Conservation (phyloP, 2,888 invertebrate genomes). For the Agrochola litura region DNA sequence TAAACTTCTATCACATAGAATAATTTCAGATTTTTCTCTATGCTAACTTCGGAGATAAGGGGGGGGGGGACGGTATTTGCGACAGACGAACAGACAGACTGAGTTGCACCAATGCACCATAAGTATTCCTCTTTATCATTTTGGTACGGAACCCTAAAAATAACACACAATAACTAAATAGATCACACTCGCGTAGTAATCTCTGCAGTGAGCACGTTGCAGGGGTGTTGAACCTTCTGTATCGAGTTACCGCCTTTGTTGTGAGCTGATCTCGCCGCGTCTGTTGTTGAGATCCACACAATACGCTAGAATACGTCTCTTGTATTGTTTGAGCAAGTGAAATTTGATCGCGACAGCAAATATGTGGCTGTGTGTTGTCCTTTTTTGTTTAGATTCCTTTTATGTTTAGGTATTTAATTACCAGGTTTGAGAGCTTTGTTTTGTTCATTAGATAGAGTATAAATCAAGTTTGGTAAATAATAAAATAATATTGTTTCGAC, state of each 20-base stretch:
- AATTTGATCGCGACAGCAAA: constrained; percentile 53
- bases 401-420: constrained; percentile 32
- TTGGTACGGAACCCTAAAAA: too few relatives aligned
- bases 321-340: constrained; percentile 55
- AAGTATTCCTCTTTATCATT: too few relatives aligned
- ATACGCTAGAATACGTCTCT: constrained; percentile 32
- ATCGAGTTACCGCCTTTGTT: constrained; percentile 63
- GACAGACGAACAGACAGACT: too few relatives aligned
- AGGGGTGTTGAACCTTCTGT: constrained; percentile 53
- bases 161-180: not conserved
- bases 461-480: not conserved
- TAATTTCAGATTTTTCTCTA: too few relatives aligned
- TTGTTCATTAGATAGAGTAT: not conserved
- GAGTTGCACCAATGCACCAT: too few relatives aligned
- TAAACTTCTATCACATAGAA: too few relatives aligned
- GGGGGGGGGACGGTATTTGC: too few relatives aligned
- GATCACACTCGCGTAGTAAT: constrained; percentile 19
- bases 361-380: constrained; percentile 14
- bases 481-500: not conserved
- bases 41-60: too few relatives aligned
- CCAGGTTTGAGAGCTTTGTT: constrained; percentile 1
- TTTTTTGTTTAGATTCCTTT: constrained; percentile 39
- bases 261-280: constrained; percentile 30
- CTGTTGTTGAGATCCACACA: constrained; percentile 52
- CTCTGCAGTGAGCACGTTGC: constrained; percentile 18